Conservation (phyloP, 2,113 vertebrate genomes). For the Leptodactylus fuscus region DNA sequence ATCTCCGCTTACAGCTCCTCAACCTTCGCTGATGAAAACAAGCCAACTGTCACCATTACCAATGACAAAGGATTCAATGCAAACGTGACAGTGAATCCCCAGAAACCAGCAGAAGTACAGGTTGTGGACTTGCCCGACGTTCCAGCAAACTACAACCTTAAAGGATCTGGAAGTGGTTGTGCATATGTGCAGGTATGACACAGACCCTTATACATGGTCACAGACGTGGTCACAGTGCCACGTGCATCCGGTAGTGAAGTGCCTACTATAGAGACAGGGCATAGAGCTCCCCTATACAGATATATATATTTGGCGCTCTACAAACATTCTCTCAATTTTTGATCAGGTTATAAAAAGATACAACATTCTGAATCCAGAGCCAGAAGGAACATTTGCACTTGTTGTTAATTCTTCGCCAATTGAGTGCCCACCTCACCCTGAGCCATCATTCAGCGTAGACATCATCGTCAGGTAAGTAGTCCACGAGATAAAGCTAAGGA, state of each 20-base stretch:
- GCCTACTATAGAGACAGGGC: too few species aligned
- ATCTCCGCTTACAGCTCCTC: not conserved
- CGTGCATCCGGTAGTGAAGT: too few species aligned
- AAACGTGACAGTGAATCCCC: slow-evolving; percentile 74
- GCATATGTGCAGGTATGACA: slow-evolving; percentile 78
- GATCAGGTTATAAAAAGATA: slow-evolving; percentile 66
- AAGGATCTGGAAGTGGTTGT: slow-evolving; percentile 73
- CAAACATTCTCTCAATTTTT: too few species aligned
- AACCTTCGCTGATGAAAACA: not conserved
- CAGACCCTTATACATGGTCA: too few species aligned
- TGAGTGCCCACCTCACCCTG: slow-evolving; percentile 55
- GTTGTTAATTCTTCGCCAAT: slow-evolving; percentile 59
- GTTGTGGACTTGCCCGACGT: slow-evolving; percentile 68
- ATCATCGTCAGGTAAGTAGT: slow-evolving; percentile 71
- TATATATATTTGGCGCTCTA: too few species aligned
- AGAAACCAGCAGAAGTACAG: slow-evolving; percentile 84
- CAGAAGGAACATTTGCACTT: slow-evolving; percentile 62
- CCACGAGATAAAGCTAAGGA: not conserved
- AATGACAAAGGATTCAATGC: slow-evolving; percentile 64
- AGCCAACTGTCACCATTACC: slow-evolving; percentile 63
- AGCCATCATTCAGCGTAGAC: slow-evolving; percentile 67
- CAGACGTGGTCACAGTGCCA: too few species aligned
- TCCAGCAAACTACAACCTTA: slow-evolving; percentile 70
- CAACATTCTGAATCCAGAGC: slow-evolving; percentile 66
- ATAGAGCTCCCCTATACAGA: too few species aligned